Conservation (phyloP, 2,888 invertebrate species). For the Oscheius sp. region DNA sequence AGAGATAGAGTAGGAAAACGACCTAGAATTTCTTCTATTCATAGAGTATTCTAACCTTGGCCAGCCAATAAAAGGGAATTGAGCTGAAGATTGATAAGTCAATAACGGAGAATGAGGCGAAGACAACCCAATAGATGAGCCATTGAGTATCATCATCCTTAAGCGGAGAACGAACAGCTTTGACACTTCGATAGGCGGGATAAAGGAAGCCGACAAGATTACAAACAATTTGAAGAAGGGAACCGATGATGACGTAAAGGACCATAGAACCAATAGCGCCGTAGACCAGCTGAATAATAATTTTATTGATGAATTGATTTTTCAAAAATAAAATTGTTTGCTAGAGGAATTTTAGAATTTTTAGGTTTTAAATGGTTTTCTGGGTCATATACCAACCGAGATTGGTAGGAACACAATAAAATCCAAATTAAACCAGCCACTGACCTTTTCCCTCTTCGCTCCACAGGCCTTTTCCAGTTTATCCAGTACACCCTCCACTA, state of each 20-base stretch:
- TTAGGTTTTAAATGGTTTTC: no score
- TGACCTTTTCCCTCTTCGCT: constrained; percentile 32
- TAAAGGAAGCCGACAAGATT: constrained; percentile 92
- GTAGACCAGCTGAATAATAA: constrained; percentile 21
- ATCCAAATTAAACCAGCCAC: background rate
- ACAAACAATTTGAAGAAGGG: constrained; percentile 91
- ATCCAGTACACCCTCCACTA: constrained; percentile 19
- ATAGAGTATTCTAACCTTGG: constrained; percentile 61
- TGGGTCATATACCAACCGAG: no score
- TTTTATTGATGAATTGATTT: background rate
- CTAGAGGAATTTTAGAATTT: no score
- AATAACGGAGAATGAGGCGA: constrained; percentile 85
- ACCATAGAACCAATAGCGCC: constrained; percentile 73
- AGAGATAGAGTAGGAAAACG: constrained; percentile 72
- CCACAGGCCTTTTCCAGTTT: constrained; percentile 29
- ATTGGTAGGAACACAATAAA: no score
- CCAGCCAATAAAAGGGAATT: constrained; percentile 81
- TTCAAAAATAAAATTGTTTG: background rate
- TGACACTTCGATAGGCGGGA: constrained; percentile 82
- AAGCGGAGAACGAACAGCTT: constrained; percentile 73
- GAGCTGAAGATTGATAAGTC: constrained; percentile 85
- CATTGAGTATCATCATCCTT: constrained; percentile 77
- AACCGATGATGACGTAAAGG: constrained; percentile 90
- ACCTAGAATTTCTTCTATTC: constrained; percentile 67
- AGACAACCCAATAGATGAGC: constrained; percentile 99